These are phyloP conservation scores for Sycophila texana DNA, from an alignment of 2,888 invertebrate species.

Conservation along the genomic window DNA sequence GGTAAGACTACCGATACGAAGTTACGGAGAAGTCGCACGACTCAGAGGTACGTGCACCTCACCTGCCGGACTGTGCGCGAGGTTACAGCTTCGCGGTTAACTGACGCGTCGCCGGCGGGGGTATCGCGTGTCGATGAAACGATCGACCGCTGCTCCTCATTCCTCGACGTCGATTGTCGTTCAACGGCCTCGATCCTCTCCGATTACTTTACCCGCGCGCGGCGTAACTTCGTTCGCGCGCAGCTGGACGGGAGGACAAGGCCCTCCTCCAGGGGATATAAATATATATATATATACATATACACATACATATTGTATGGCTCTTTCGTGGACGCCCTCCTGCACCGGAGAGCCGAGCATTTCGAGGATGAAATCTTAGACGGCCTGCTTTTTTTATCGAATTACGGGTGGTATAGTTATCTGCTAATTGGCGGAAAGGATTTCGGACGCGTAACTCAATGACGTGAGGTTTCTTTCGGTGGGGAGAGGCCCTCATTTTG, in stretches of 20 bases:
- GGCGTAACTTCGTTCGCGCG: too few species aligned
- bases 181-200: conserved; percentile 32
- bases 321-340: too few species aligned
- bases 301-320: too few species aligned
- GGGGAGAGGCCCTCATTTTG: neutral
- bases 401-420: neutral
- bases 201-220: neutral
- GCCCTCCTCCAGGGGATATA: too few species aligned
- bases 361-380: conserved; percentile 15
- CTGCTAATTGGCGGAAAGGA: conserved; percentile 18
- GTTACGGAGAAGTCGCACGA: too few species aligned
- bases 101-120: neutral
- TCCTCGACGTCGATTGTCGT: conserved; percentile 19
- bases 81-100: too few species aligned
- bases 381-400: neutral
- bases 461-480: neutral
- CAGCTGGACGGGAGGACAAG: neutral
- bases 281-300: too few species aligned
- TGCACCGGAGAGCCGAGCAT: neutral
- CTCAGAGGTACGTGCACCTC: too few species aligned
- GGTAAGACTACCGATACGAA: too few species aligned
- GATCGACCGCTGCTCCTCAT: neutral
- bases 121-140: conserved; percentile 20
- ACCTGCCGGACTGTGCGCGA: too few species aligned
- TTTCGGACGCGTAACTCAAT: neutral